phyloP scores from a whole-genome alignment of 2,113 vertebrate genomes.

The Sylvia atricapilla region DNA sequence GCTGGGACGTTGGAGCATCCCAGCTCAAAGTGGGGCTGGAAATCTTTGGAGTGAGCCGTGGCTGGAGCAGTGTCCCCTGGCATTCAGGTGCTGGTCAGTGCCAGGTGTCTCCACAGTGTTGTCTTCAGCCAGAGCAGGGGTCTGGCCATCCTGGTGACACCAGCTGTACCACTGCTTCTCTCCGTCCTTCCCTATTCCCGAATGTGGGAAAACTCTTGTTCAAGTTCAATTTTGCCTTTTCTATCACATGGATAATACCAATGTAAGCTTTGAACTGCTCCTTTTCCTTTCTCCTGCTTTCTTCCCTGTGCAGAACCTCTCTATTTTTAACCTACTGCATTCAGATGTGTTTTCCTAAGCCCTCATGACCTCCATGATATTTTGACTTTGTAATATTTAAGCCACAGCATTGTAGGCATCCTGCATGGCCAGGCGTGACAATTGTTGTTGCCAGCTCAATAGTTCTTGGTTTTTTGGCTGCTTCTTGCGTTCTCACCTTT shows the following conservation, averaged over 20 bases:
- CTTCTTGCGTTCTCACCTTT: constrained; percentile 17
- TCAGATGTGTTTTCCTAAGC: background rate
- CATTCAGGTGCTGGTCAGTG: background rate
- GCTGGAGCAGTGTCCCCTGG: background rate
- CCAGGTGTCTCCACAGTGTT: accelerated
- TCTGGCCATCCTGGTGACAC: accelerated
- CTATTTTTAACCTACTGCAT: constrained; percentile 30
- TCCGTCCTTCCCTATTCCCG: accelerated
- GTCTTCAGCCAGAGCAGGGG: background rate
- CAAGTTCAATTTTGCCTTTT: background rate
- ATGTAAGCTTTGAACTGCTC: background rate
- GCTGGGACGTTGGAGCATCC: background rate
- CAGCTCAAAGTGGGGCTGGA: background rate
- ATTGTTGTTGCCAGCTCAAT: constrained; percentile 58
- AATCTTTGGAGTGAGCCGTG: background rate
- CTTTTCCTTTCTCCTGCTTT: background rate
- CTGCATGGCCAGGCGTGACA: background rate
- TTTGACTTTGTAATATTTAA: background rate
- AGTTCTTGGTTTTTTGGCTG: background rate
- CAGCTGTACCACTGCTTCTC: background rate
- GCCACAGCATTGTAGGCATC: background rate
- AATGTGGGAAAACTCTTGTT: no score
- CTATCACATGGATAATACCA: background rate
- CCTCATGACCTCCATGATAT: background rate
- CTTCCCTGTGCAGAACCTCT: background rate